A percentile compares a stretch with the other conserved stretches of the same genome.
Evolutionary conservation across 2,797 vertebrate genomes (phyloP).

Genomic region (Hydrocynus forskahlii): DNA sequence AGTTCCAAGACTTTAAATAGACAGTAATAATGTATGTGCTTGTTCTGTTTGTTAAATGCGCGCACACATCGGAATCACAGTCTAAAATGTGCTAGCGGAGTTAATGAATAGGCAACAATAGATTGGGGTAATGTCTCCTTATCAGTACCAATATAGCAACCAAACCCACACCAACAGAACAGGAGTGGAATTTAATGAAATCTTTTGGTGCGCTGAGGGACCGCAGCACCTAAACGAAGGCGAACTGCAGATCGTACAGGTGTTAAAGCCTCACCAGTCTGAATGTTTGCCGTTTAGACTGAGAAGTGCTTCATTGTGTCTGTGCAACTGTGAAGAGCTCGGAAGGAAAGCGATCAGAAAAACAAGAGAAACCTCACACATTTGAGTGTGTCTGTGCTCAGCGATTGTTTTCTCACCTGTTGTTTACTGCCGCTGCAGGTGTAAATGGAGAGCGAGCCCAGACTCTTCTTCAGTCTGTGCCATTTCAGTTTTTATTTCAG

Average conservation of each 20-base stretch:
- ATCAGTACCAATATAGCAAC: neutral
- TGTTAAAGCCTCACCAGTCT: conserved; percentile 1
- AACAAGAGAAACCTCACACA: neutral
- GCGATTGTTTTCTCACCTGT: neutral
- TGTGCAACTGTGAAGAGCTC: neutral
- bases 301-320: neutral
- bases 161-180: neutral
- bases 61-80: neutral
- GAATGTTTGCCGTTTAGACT: neutral
- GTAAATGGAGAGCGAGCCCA: neutral
- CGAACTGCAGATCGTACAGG: neutral
- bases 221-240: neutral
- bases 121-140: neutral
- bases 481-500: neutral
- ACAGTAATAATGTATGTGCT: neutral
- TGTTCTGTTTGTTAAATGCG: neutral
- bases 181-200: neutral
- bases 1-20: too few relatives aligned
- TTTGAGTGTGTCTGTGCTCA: conserved; percentile 2
- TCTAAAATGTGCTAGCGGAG: neutral
- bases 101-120: conserved; percentile 3
- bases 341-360: neutral
- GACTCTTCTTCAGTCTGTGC: neutral
- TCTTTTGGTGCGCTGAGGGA: neutral
- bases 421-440: conserved; percentile 7